phyloP scores from a whole-genome alignment of 2,113 vertebrate genomes.

The Sebastes schlegelii region DNA sequence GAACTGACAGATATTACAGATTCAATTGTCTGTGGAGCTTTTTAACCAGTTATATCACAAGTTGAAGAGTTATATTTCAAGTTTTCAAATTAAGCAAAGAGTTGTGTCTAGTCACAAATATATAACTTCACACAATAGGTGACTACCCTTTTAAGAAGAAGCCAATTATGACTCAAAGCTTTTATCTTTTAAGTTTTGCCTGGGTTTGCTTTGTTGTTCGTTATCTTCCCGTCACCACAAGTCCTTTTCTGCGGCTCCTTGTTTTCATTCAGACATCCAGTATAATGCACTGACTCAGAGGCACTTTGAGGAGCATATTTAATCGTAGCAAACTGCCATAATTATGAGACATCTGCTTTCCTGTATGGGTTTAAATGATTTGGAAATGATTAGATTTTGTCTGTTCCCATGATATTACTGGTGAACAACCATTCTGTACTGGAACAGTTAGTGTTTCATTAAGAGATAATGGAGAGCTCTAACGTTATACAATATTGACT shows the following conservation, averaged over 20 bases:
- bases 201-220: not conserved
- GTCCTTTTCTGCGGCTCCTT: not conserved
- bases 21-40: not conserved
- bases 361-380: not conserved
- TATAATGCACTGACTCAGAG: not conserved
- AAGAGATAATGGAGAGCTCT: constrained; percentile 1
- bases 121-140: not conserved
- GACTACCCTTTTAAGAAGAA: not conserved
- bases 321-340: not conserved
- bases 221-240: constrained; percentile 7
- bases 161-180: not conserved
- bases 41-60: not conserved
- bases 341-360: not conserved
- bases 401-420: constrained; percentile 6
- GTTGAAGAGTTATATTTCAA: not conserved
- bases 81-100: not conserved
- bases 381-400: not conserved
- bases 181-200: not conserved
- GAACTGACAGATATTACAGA: not conserved
- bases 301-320: not conserved
- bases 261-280: not conserved
- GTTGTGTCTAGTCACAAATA: not conserved
- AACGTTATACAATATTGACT: not conserved
- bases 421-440: not conserved
- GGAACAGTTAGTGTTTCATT: constrained; percentile 7